Percentiles rank a stretch among this genome's conserved stretches.
Evolutionary conservation across 1,140 invertebrate genomes (phyloP).

Genomic region (Catajapyx aquilonaris): DNA sequence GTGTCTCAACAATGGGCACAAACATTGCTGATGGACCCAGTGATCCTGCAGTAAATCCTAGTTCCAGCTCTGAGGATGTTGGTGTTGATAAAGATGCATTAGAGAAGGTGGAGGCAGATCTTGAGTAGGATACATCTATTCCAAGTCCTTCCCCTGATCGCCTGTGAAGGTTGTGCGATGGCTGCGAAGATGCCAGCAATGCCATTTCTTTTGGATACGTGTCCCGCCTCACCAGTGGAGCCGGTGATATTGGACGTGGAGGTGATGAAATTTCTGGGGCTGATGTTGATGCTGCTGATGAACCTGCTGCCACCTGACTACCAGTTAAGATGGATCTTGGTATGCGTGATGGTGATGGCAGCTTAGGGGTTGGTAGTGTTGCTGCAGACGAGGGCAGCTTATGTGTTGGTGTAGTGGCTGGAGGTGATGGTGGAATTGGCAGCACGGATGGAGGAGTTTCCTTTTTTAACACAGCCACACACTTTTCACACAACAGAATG

Average conservation of each 20-base stretch:
- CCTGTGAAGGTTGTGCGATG: no score
- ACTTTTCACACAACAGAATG: no score
- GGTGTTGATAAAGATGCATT: background rate
- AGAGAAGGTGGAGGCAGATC: conserved; percentile 13
- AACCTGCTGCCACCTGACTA: no score
- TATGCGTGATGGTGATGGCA: conserved; percentile 10
- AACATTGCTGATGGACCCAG: conserved; percentile 22
- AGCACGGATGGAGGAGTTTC: background rate
- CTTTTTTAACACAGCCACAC: background rate
- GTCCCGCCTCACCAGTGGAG: conserved; percentile 9
- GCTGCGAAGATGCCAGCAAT: conserved; percentile 14
- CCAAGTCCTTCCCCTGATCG: no score
- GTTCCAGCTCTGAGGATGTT: conserved; percentile 9
- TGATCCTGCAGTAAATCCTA: conserved; percentile 3
- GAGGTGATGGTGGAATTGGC: background rate
- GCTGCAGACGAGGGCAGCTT: conserved; percentile 22
- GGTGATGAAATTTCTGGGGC: conserved; percentile 9
- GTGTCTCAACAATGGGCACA: conserved; percentile 23
- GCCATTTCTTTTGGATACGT: no score
- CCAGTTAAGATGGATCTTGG: conserved; percentile 8
- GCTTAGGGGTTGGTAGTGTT: conserved; percentile 6
- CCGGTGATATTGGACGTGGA: conserved; percentile 2
- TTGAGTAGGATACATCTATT: no score
- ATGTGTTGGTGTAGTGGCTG: conserved; percentile 5
- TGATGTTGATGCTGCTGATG: conserved; percentile 3